Evolutionary conservation across 2,113 vertebrate species (phyloP), one percentile per base, ranked within the genome.

Genomic region (Gallinago media): DNA sequence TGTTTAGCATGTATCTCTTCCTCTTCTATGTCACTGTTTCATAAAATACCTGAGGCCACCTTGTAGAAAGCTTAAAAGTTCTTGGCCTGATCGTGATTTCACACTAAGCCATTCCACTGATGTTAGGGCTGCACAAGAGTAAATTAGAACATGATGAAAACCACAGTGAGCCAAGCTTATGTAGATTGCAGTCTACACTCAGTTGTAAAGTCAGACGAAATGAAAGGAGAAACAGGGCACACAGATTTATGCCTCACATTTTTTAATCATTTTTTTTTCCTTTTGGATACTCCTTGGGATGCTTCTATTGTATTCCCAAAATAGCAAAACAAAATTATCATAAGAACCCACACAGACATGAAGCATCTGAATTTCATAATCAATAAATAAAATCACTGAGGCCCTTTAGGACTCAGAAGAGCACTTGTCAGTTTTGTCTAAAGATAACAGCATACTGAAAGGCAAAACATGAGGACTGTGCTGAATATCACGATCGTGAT

Each of bases 401-500:
- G 40, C 20, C 21, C 29, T 87, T 73, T 32, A 88, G 55, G 31
- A 62, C 12, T 46, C 13, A 2, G 16, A 63, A 40, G 11, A 49
- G 19, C 31, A 52, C 13, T 31, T 49, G 12, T 12, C 23, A 72
- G 20, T 58, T 85, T 90, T 62, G 14, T 52, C 61, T 78, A 44
- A 81, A 75, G 58, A 20, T 67, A 88, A 77, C 22, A 34, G 27
- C 87, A 80, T 12, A 62, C 1, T 29, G 75, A 84, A 50, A 67
- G 50, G 34, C 29, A 91, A 40, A 84, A 56, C 0, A 0, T 4
- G 20, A 71, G 34, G 17, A 46, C 15, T 44, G 21, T 44, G 58
- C 29, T 34, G 11, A 84, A 27, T 18, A 72, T 9, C 19, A 67
- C 0, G 0, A 55, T 13, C 23, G 44, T 4, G 12, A 55, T 12